phyloP scores from a whole-genome alignment of 2,888 invertebrate genomes.

The Ormia ochracea region DNA sequence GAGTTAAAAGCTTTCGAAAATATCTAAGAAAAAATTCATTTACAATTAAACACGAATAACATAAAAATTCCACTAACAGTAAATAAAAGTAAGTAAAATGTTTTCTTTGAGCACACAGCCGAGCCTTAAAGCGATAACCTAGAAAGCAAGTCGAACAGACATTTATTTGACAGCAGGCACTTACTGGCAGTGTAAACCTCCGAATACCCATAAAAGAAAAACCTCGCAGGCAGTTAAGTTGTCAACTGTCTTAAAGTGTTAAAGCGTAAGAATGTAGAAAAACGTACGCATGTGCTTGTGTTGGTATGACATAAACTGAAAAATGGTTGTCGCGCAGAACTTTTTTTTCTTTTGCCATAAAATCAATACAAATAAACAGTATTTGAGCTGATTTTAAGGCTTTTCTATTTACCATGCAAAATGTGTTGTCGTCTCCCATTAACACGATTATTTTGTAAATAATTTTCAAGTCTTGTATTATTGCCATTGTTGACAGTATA shows the following conservation, averaged over 20 bases:
- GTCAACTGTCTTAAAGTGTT: neutral
- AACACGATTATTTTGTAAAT: constrained; percentile 2
- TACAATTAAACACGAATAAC: too few relatives aligned
- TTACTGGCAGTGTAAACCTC: neutral
- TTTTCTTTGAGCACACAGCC: too few relatives aligned
- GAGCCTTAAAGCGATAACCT: too few relatives aligned
- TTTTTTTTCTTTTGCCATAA: neutral
- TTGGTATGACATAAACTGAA: neutral
- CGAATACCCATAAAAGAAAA: neutral
- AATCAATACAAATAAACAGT: constrained; percentile 14
- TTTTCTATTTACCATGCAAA: neutral
- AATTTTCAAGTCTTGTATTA: neutral
- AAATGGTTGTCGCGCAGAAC: neutral
- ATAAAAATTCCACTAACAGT: too few relatives aligned
- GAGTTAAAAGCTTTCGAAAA: too few relatives aligned
- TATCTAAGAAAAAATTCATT: too few relatives aligned
- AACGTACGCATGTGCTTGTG: neutral
- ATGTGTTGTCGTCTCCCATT: constrained; percentile 2
- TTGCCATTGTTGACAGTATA: neutral
- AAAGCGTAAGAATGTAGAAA: neutral
- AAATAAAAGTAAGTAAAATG: too few relatives aligned
- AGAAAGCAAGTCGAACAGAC: neutral
- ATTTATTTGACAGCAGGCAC: neutral
- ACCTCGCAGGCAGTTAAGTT: constrained; percentile 3
- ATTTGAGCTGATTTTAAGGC: neutral